phyloP scores from a whole-genome alignment of 2,888 invertebrate species.

The Masnerella sp. region DNA sequence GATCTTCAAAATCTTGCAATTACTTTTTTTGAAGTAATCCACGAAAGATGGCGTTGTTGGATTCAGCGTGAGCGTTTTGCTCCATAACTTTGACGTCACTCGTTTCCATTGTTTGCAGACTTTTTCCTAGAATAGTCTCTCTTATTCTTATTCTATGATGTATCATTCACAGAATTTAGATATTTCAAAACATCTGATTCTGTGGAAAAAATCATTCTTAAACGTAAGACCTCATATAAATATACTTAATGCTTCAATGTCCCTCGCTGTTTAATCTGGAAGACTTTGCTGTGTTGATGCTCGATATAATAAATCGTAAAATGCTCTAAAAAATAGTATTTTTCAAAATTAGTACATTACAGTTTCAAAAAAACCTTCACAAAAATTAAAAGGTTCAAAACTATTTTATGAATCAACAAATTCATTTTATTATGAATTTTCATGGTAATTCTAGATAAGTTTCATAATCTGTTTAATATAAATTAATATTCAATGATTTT shows the following conservation, averaged over 20 bases:
- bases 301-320: conserved; percentile 70
- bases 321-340: conserved; percentile 61
- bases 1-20: no score
- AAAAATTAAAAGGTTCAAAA: no score
- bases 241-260: conserved; percentile 58
- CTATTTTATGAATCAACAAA: not conserved
- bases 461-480: no score
- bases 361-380: not conserved
- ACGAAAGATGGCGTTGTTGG: no score
- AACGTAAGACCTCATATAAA: conserved; percentile 33
- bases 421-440: no score
- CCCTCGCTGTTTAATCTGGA: conserved; percentile 60
- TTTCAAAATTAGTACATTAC: not conserved
- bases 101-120: no score
- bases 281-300: conserved; percentile 60
- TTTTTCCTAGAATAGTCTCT: conserved; percentile 24
- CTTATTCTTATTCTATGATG: not conserved
- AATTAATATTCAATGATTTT: no score
- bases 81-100: no score
- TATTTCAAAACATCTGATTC: conserved; percentile 42
- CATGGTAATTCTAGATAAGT: no score
- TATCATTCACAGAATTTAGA: conserved; percentile 30
- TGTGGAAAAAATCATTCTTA: conserved; percentile 10
- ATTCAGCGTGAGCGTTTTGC: no score
- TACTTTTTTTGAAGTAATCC: no score